Evolutionary conservation across 2,113 vertebrate genomes (phyloP), one percentile per base, ranked within the genome.

Genomic region (Suricata suricatta): DNA sequence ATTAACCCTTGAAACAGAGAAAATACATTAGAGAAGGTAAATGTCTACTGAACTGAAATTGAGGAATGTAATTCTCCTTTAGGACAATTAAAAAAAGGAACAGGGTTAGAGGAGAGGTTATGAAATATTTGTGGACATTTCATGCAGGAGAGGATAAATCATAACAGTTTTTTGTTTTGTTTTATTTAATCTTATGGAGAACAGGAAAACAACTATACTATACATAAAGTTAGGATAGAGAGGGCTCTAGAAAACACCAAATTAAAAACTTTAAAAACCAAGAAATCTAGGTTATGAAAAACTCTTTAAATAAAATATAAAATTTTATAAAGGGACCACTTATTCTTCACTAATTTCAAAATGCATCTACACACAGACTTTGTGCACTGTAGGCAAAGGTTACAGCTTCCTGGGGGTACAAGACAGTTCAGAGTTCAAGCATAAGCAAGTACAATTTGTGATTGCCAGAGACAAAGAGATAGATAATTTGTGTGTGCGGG

Each of bases 331-430:
- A 60, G 25, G 17, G 27, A 74, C 1, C 3, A 80, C 27, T 97
- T 92, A 47, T 35, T 89, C 68, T 90, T 57, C 29, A 87, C 35
- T 94, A 94, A 88, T 77, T 76, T 44, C 4, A 54, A 92, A 89
- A 86, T 15, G 50, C 19, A 35, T 38, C 12, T 54, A 44, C 63
- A 79, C 14, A 69, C 68, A 82, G 9, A 81, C 33, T 38, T 60
- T 68, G 66, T 47, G 44, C 64, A 33, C 54, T 41, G 47, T 17
- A 80, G 23, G 21, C 17, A n/a, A 50, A 74, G 23, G 41, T 33
- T 23, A 71, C 8, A 64, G 69, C 19, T 81, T 17, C 68, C 41
- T 5, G 5, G 2, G 29, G 35, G 11, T 16, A 68, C n/a, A 69
- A 23, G 54, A 52, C 60, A 89, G 27, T 44, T 47, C 21, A 52